Base-by-base conservation (phyloP, 2,113 vertebrate species). In the Protobothrops mucrosquamatus region DNA sequence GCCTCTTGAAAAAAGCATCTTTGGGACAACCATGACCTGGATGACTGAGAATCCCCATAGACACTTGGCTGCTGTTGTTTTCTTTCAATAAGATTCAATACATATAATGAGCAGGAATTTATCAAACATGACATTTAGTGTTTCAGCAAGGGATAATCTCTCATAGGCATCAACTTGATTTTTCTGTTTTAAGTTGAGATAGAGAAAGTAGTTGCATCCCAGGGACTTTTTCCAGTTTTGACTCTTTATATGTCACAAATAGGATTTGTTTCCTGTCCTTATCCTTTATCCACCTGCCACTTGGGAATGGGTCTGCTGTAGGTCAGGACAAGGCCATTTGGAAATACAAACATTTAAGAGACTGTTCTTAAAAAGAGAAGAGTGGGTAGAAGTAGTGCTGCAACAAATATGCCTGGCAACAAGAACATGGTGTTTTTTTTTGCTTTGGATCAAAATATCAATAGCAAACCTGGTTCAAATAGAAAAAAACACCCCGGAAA, bases 61-160 rank as follows among this genome's bases (percentile, higher is more conserved):
- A 51, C 48, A 51, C 88, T 94, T 90, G 48, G 91, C 51, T 85
- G 85, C 69, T 34, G n/a, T 11, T 6, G 1, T 74, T 74, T 74
- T 74, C 69, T 74, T 74, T 34, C 69, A 39, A 20, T 39, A 74
- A 74, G n/a, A 39, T 93, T 91, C 92, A 92, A 92, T n/a, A 29
- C 46, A 90, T 26, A 61, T 51, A 64, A 90, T 48, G 57, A 51
- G 18, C 64, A 56, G 23, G 34, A 43, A 56, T 86, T 93, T 59
- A 86, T 85, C 93, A 92, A 57, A 0, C 64, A 93, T 93, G 93
- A 91, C 94, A 94, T 89, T 85, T 2, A 92, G 20, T 91, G 94
- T 89, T 90, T 4, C 0, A 87, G 57, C 93, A 86, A 94, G 89
- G 54, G 46, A 3, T n/a, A 24, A 18, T 55, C 91, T 54, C 69